Base-by-base conservation (phyloP, 2,888 invertebrate genomes). In the Drosophila sordidapex region DNA sequence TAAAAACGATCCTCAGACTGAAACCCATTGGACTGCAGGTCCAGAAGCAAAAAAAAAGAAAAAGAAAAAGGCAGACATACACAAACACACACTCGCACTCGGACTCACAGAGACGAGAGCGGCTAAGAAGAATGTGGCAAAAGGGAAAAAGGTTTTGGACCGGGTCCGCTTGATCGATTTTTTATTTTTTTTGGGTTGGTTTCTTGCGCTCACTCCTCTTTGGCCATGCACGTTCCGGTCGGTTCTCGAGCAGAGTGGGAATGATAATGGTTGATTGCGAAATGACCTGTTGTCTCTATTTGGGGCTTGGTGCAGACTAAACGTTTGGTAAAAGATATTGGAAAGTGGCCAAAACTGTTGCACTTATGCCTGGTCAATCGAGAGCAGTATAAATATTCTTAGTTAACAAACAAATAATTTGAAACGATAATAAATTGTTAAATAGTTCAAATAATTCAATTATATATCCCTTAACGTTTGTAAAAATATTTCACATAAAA, bases 221-320 rank as follows among this genome's bases (percentile, higher is more conserved):
- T 74, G 81, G 76, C 81, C 81, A 79, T 79, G 83, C 81, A 79
- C 79, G 71, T 73, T 75, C 48, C 66, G 58, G 57, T 71, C 62
- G 25, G 33, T 54, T 40, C 31, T n/a, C 35, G 35, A 25, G 51
- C 51, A 49, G 48, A 62, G 51, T 64, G 64, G 36, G 29, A 57
- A 43, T 51, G 31, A 21, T 66, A 70, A 51, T 64, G 75, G 74
- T 36, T 52, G 67, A 56, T 68, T 76, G 72, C 81, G 63, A 80
- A 76, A 81, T 79, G 79, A 66, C 69, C 77, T 76, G 76, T 80
- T 80, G 81, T 76, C 72, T 79, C 76, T 69, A 73, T 81, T 79
- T 73, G 60, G 64, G 77, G 81, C 69, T 79, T 81, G 81, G 70
- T 73, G 54, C 56, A 63, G 60, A 48, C 71, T 76, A 68, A 76